Base-by-base conservation (phyloP, 2,113 vertebrate genomes). In the Scartelaos histophorus region DNA sequence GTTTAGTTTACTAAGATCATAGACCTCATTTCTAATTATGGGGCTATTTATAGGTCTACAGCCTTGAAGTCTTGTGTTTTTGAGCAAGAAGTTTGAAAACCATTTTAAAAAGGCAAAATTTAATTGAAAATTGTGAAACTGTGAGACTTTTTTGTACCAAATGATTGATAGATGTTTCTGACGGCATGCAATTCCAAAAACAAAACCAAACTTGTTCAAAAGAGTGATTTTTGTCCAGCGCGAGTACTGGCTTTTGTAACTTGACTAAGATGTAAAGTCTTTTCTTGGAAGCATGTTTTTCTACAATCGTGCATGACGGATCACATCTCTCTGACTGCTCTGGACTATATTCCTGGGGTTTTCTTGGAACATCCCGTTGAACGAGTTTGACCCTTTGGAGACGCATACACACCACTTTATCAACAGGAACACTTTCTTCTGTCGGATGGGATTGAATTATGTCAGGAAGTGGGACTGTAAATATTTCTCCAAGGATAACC, bases 401-500 rank as follows among this genome's bases (percentile, higher is more conserved):
- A 34, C 15, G 19, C 24, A 61, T 61, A 61, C 5, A 34, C 25
- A 61, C 58, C 6, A 19, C 25, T 61, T 61, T 34, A 61, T 61
- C 25, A 61, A 16, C 15, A 34, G 25, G 16, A 61, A 19, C 58
- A 61, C 24, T 61, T 61, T 61, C 58, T 61, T 34, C 57, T 25
- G 57, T 58, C 53, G 53, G 53, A 56, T 56, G 53, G 53, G 56
- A 58, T 58, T 58, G 22, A 58, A 24, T 58, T 58, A 58, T 19
- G 16, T 61, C 12, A 29, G 58, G 58, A 61, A 34, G 58, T 61
- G 24, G 7, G 15, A 9, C 25, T 61, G 29, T 61, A 61, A 34
- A 61, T 34, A 61, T 61, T 16, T 60, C 24, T 24, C 22, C 12
- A 15, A 22, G 57, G 57, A 29, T 61, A 61, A 61, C 4, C 58